phyloP scores from a whole-genome alignment of 2,797 vertebrate genomes.

The Sebastiscus albofasciatus region DNA sequence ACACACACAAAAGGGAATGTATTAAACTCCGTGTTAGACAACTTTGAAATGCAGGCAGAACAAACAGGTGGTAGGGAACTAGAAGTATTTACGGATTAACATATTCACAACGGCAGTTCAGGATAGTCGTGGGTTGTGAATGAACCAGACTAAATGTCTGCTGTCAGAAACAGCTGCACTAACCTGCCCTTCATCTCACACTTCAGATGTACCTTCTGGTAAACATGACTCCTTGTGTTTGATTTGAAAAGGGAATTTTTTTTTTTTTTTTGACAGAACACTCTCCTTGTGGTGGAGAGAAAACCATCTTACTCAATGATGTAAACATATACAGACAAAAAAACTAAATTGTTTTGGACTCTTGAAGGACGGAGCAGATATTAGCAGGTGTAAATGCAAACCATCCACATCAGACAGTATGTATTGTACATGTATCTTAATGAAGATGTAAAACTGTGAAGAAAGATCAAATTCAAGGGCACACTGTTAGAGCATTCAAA shows the following conservation, averaged over 20 bases:
- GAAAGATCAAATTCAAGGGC: constrained; percentile 17
- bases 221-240: constrained; percentile 2
- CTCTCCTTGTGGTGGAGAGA: background rate
- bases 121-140: constrained; percentile 6
- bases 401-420: constrained; percentile 9
- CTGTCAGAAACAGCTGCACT: constrained; percentile 4
- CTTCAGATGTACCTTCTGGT: background rate
- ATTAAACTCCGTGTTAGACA: constrained; percentile 29
- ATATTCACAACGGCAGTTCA: background rate
- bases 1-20: constrained; percentile 18
- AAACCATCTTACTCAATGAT: constrained; percentile 8
- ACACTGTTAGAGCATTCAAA: background rate
- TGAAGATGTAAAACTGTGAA: background rate
- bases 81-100: constrained; percentile 11
- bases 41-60: background rate
- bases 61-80: background rate
- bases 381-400: constrained; percentile 25
- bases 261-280: background rate
- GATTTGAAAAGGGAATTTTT: background rate
- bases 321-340: background rate
- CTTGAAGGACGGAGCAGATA: background rate
- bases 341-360: background rate
- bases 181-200: background rate
- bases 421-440: background rate
- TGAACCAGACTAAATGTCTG: background rate